Base-by-base conservation (phyloP, 2,797 vertebrate genomes). In the Mus minutoides region DNA sequence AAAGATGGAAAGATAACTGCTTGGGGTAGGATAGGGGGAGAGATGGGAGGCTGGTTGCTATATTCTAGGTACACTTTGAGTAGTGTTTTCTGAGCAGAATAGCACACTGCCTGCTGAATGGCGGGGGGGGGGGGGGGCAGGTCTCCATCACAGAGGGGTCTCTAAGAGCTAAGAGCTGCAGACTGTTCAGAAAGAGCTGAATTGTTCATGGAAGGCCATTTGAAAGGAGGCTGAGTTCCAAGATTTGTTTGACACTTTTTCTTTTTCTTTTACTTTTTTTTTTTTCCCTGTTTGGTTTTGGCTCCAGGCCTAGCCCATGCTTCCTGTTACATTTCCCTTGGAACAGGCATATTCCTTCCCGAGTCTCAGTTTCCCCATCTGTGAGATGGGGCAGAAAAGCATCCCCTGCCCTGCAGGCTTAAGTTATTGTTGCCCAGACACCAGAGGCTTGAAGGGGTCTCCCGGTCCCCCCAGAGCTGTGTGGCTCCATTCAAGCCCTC, bases 311-410 rank as follows among this genome's bases (percentile, higher is more conserved):
- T 24, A n/a, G 54, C 31, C 29, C 77, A 21, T 21, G 4, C 16
- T 73, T 29, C 76, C 16, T 3, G 40, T 60, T 40, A 40, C n/a
- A 40, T 21, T 80, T 83, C 34, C 24, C 60, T 64, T 67, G 29
- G 49, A 34, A 49, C 29, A 21, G 90, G 82, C 37, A 54, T 64
- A 3, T 26, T 40, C 2, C 29, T 69, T 83, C 13, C n/a, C 7
- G 71, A 85, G 89, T 2, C 21, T 92, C 52, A 7, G 31, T 89
- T 94, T 94, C 90, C n/a, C 52, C 60, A n/a, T 90, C 79, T 73
- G 58, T 29, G 54, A 62, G 43, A 49, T 29, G 26, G 37, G 6
- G 11, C 80, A 58, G 84, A 26, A 71, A 90, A 80, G 54, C 16
- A 56, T 21, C 71, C 58, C 67, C 54, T 83, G 52, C 31, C 22